Percentiles rank a stretch among this genome's conserved stretches.
phyloP scores from a whole-genome alignment of 2,113 vertebrate genomes.

The Micronycteris hirsuta region DNA sequence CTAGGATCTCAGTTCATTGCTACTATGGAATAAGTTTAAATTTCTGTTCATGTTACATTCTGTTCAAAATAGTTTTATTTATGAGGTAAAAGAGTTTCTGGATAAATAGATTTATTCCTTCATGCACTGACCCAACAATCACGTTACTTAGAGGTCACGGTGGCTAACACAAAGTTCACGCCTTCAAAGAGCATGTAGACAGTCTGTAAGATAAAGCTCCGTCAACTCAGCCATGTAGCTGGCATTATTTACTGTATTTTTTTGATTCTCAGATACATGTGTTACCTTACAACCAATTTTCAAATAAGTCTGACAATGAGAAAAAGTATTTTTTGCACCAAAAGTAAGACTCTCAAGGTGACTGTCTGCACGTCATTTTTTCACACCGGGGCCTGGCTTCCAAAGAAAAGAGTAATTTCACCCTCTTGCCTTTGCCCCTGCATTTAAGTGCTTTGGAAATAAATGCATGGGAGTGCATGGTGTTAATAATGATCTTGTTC shows the following conservation, averaged over 20 bases:
- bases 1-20: background rate
- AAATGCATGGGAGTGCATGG: background rate
- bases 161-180: background rate
- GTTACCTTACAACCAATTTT: background rate
- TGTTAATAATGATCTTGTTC: background rate
- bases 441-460: slow-evolving; percentile 3
- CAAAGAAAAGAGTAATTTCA: background rate
- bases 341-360: background rate
- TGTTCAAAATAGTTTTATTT: background rate
- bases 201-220: background rate
- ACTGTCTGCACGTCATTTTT: background rate
- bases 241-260: background rate
- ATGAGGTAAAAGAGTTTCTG: background rate
- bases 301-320: background rate
- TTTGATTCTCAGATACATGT: background rate
- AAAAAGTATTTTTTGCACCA: background rate
- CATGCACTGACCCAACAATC: background rate
- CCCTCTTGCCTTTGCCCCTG: background rate
- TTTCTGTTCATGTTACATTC: background rate
- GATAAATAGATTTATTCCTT: background rate
- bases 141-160: background rate
- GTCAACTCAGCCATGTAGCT: background rate
- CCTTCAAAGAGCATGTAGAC: background rate
- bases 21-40: background rate
- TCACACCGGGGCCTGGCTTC: background rate